Base-by-base conservation (phyloP, 1,140 invertebrate species). In the Temnothorax nylanderi region DNA sequence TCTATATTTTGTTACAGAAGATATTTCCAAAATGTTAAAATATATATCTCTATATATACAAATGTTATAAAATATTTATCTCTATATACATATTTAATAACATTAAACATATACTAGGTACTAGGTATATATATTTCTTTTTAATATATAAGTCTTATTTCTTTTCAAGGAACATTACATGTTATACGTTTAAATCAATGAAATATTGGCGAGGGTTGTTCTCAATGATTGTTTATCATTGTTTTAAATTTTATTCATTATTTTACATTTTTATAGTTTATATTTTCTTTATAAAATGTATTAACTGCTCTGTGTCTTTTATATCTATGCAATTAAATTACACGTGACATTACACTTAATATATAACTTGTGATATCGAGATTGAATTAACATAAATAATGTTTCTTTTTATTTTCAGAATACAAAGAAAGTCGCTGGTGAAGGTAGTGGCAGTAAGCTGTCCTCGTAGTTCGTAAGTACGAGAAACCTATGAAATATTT, bases 401-500 rank as follows among this genome's bases (percentile, higher is more conserved):
- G 47, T 81, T 56, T 11, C 21, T 69, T 65, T 74, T 84, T 84
- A 1, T 49, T 75, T 41, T 75, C 34, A 75, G 44, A 62, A 10
- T 62, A 75, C 41, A 60, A 75, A 47, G 49, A 41, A 47, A 16
- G 13, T 75, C 13, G 3, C 21, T 72, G 6, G 34, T 47, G 26
- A 72, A 26, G 49, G 8, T 21, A 21, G 69, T 74, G 49, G 8
- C 13, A 34, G 69, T 84, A 69, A 69, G 41, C 37, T 47, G 72
- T 34, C 54, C 37, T 72, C 26, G 37, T 74, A 58, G 41, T 60
- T 62, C 13, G 62, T 84, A 84, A 84, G 54, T 75, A 84, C n/a
- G 18, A 75, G 18, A 75, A 80, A 16, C 65, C 34, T 32, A 80
- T 37, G 47, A 80, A 75, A 84, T 84, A 84, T 84, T 75, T 56